Conservation (phyloP, 2,113 vertebrate species). For the Zeus faber region DNA sequence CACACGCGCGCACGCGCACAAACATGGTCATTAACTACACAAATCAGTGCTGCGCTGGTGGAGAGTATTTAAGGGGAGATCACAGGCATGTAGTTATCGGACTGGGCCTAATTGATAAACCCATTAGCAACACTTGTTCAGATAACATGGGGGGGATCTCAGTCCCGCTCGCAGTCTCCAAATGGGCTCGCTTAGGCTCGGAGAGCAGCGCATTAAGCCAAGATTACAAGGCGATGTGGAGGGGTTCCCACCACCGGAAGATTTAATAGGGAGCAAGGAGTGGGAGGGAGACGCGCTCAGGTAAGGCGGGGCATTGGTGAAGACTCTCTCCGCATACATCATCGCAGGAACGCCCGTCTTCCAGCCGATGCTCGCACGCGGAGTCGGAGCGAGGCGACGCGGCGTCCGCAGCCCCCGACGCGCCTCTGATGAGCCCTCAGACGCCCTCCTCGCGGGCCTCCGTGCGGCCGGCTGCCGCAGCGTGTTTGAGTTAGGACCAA, state of each 20-base stretch:
- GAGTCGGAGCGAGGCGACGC: background rate
- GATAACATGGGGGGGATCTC: constrained; percentile 93
- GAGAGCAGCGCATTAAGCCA: constrained; percentile 83
- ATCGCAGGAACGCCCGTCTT: background rate
- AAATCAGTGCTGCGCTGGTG: constrained; percentile 54
- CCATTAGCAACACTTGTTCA: constrained; percentile 99
- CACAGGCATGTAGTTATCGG: constrained; percentile 91
- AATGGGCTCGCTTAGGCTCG: constrained; percentile 93
- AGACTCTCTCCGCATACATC: background rate
- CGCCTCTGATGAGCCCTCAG: background rate
- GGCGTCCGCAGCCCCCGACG: background rate
- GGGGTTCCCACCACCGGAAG: constrained; percentile 44
- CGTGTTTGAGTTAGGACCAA: constrained; percentile 41
- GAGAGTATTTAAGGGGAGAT: constrained; percentile 82
- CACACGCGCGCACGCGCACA: background rate
- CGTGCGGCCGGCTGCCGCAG: background rate
- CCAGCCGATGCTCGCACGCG: background rate
- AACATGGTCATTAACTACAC: background rate
- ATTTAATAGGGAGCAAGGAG: constrained; percentile 51
- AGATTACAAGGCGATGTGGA: constrained; percentile 65
- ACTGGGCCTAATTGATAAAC: constrained; percentile 88
- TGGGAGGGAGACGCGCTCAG: background rate
- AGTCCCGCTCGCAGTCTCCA: constrained; percentile 93
- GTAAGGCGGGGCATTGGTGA: too few relatives aligned
- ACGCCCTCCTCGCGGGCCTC: background rate